These are phyloP conservation scores for Vipera latastei DNA, from an alignment of 2,797 vertebrate species.

Conservation along the genomic window DNA sequence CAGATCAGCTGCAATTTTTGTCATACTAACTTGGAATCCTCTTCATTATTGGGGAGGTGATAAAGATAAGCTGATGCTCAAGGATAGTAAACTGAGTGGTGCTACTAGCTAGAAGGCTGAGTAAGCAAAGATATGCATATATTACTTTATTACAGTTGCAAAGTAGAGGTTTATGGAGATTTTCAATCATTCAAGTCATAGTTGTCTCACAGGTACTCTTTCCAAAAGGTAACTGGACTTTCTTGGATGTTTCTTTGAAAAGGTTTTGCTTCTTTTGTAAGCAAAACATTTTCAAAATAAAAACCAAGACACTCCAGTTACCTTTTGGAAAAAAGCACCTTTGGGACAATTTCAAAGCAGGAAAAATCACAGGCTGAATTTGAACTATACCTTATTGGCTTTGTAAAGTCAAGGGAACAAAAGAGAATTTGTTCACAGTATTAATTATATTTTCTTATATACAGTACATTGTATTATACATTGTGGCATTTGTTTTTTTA, in stretches of 20 bases:
- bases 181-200: not conserved
- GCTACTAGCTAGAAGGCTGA: not conserved
- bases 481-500: slow-evolving; percentile 46
- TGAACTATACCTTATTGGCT: slow-evolving; percentile 22
- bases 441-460: slow-evolving; percentile 44
- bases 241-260: not conserved
- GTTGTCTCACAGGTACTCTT: not conserved
- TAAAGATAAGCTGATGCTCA: not conserved
- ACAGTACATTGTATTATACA: not conserved
- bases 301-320: not conserved
- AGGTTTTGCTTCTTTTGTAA: not conserved
- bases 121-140: not conserved
- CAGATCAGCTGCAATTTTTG: not conserved
- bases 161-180: not conserved
- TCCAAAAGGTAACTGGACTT: not conserved
- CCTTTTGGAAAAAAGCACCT: not conserved
- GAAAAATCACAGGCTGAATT: slow-evolving; percentile 13
- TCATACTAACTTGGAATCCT: not conserved
- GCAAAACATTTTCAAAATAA: not conserved
- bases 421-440: slow-evolving; percentile 43
- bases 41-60: not conserved
- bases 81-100: not conserved
- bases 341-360: not conserved
- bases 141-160: not conserved
- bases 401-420: slow-evolving; percentile 41